A percentile compares a stretch with the other conserved stretches of the same genome.
phyloP scores from a whole-genome alignment of 2,113 vertebrate genomes.

The Sus scrofa region DNA sequence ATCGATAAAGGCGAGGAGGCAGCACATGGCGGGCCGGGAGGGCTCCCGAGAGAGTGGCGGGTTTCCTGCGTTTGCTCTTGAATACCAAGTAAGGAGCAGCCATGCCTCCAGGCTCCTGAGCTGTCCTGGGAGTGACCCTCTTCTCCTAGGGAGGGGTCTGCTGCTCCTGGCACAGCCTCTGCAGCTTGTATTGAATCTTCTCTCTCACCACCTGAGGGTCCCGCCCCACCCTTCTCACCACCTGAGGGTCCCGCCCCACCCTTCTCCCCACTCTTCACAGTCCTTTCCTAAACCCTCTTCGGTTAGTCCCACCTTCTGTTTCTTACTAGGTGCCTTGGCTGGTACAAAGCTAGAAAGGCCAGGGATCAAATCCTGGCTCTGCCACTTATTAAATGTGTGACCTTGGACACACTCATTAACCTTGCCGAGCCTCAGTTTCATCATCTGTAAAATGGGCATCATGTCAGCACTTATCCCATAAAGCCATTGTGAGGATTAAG shows the following conservation, averaged over 20 bases:
- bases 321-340: not conserved
- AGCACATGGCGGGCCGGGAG: not conserved
- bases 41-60: not conserved
- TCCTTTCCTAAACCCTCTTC: not conserved
- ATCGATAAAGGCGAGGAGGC: not conserved
- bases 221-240: not conserved
- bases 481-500: not conserved
- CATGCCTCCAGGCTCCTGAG: not conserved
- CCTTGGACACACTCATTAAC: not conserved
- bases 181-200: not conserved
- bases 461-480: not conserved
- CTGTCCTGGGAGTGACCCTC: not conserved
- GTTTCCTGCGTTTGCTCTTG: not conserved
- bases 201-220: not conserved
- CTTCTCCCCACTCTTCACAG: not conserved
- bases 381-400: not conserved
- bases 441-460: constrained; percentile 32
- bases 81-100: not conserved
- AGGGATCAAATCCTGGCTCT: constrained; percentile 11
- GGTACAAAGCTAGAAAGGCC: not conserved
- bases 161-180: not conserved
- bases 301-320: not conserved
- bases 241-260: not conserved
- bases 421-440: constrained; percentile 26
- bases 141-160: not conserved